Conservation (phyloP, 2,797 vertebrate species). For the Martes flavigula region DNA sequence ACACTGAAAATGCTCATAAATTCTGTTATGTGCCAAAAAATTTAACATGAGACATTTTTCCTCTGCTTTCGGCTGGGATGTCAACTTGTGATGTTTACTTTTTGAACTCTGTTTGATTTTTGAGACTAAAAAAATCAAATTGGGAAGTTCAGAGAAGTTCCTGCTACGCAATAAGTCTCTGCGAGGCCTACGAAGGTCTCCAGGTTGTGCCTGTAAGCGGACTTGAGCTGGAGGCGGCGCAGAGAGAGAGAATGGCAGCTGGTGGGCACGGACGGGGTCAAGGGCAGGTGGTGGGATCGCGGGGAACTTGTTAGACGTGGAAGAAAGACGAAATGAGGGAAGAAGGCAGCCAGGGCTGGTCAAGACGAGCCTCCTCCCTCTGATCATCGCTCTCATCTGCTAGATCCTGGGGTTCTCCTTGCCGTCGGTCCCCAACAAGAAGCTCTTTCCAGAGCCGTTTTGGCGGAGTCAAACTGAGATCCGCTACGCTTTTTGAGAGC, state of each 20-base stretch:
- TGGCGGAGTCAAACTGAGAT: background rate
- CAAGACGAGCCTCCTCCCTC: background rate
- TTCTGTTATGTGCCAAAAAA: slow-evolving; percentile 61
- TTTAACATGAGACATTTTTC: slow-evolving; percentile 71
- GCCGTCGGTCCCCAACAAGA: background rate
- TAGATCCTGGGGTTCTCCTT: background rate
- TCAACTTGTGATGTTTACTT: slow-evolving; percentile 76
- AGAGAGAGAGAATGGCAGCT: background rate
- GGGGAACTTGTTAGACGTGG: background rate
- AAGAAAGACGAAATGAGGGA: background rate
- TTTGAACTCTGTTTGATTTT: slow-evolving; percentile 77
- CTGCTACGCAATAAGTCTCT: slow-evolving; percentile 68
- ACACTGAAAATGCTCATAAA: slow-evolving; percentile 75
- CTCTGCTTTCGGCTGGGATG: slow-evolving; percentile 70
- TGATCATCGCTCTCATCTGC: background rate
- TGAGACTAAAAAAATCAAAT: slow-evolving; percentile 61
- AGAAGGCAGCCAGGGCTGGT: too few species aligned
- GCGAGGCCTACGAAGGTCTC: background rate
- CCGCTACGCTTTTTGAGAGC: background rate
- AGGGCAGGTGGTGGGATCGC: fast-evolving
- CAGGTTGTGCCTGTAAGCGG: slow-evolving; percentile 29
- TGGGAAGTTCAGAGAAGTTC: slow-evolving; percentile 68
- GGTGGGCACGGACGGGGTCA: background rate
- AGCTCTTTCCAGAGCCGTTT: background rate
- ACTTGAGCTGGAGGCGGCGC: background rate